Evolutionary conservation across 2,888 invertebrate genomes (phyloP).

Genomic region (Hypomecis punctinalis): DNA sequence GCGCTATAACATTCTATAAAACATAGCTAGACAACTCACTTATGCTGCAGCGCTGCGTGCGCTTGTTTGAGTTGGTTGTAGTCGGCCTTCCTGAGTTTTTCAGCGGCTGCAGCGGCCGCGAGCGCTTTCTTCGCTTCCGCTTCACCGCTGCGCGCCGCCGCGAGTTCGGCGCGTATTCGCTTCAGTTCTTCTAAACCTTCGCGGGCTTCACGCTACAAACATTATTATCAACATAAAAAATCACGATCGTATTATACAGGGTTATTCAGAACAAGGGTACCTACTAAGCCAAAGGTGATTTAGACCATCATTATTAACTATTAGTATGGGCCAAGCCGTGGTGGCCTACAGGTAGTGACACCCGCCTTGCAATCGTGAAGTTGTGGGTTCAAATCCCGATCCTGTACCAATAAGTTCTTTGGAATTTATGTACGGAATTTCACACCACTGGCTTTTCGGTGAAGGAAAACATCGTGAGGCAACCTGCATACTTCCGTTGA

Average conservation of each 20-base stretch:
- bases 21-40: constrained; percentile 79
- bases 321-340: too few relatives aligned
- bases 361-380: too few relatives aligned
- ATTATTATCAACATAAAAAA: constrained; percentile 3
- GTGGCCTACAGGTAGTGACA: too few relatives aligned
- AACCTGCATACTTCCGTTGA: too few relatives aligned
- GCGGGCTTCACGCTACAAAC: constrained; percentile 68
- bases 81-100: constrained; percentile 83
- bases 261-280: too few relatives aligned
- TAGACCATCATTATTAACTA: background rate
- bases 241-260: too few relatives aligned
- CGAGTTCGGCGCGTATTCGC: constrained; percentile 60
- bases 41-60: constrained; percentile 94
- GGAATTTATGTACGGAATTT: too few relatives aligned
- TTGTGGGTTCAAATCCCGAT: too few relatives aligned
- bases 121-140: constrained; percentile 90
- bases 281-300: background rate
- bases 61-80: constrained; percentile 92
- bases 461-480: too few relatives aligned
- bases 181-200: constrained; percentile 82
- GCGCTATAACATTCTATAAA: background rate
- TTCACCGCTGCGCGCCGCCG: constrained; percentile 87
- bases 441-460: too few relatives aligned
- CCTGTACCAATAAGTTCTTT: too few relatives aligned
- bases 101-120: constrained; percentile 63